phyloP scores from a whole-genome alignment of 2,113 vertebrate species.

The Marcusenius ussheri region DNA sequence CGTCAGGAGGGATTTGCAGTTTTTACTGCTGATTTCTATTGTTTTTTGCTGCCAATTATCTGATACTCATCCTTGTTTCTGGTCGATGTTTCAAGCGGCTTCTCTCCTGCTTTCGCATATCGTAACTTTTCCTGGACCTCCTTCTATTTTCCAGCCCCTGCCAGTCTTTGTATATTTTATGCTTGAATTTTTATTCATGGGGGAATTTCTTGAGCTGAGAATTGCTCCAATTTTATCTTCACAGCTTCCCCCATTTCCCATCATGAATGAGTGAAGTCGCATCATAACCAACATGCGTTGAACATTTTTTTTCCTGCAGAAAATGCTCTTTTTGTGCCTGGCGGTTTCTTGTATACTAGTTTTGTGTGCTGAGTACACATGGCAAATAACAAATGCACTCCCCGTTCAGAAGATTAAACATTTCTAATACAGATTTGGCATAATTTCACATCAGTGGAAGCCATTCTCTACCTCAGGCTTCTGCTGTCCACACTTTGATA shows the following conservation, averaged over 20 bases:
- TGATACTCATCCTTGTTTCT: neutral
- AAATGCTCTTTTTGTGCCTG: neutral
- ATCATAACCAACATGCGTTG: neutral
- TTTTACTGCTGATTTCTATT: neutral
- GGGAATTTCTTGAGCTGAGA: neutral
- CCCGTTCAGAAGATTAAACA: neutral
- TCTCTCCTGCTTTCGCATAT: neutral
- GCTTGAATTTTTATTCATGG: constrained; percentile 1
- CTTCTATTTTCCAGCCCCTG: neutral
- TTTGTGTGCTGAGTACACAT: neutral
- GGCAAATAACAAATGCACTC: neutral
- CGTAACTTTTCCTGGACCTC: neutral
- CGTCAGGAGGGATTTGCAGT: neutral
- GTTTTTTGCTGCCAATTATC: neutral
- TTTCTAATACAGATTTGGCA: neutral
- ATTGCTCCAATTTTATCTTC: constrained; percentile 1
- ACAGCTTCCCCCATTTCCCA: neutral
- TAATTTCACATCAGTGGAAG: neutral
- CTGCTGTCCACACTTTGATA: neutral
- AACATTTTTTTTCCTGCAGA: neutral
- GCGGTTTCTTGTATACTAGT: neutral
- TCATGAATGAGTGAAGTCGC: neutral
- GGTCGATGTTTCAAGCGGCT: neutral
- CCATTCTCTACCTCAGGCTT: neutral
- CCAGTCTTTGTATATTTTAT: neutral